A percentile compares a stretch with the other conserved stretches of the same genome.
Conservation (phyloP, 2,797 vertebrate genomes). For the Poecilia velifera region DNA sequence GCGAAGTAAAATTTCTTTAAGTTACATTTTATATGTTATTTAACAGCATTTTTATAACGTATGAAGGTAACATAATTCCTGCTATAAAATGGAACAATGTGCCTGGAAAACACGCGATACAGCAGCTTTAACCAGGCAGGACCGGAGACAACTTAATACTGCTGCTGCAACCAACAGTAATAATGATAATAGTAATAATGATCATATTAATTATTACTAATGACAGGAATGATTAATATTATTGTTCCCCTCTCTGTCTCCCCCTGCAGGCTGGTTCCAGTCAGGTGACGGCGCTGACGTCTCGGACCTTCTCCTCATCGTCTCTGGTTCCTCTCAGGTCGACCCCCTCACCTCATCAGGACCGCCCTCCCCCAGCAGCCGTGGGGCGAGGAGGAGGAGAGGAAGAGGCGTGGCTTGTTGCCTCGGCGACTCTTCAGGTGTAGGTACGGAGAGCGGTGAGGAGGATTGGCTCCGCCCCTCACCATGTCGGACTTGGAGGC, state of each 20-base stretch:
- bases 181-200: no score
- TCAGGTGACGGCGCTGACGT: constrained; percentile 50
- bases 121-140: no score
- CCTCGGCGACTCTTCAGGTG: constrained; percentile 18
- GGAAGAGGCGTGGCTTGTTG: neutral
- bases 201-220: no score
- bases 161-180: no score
- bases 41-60: no score
- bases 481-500: constrained; percentile 82
- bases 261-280: constrained; percentile 45
- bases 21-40: no score
- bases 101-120: no score
- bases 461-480: constrained; percentile 52
- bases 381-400: constrained; percentile 12
- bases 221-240: no score
- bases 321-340: constrained; percentile 35
- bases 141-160: no score
- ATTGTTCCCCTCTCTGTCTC: neutral
- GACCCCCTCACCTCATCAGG: constrained; percentile 11
- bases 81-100: no score
- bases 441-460: constrained; percentile 25
- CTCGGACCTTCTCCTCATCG: neutral
- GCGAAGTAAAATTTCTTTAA: no score
- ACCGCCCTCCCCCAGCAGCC: neutral
- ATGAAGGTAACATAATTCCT: no score